phyloP scores from a whole-genome alignment of 2,113 vertebrate species.

The Ceuthmochares aereus region DNA sequence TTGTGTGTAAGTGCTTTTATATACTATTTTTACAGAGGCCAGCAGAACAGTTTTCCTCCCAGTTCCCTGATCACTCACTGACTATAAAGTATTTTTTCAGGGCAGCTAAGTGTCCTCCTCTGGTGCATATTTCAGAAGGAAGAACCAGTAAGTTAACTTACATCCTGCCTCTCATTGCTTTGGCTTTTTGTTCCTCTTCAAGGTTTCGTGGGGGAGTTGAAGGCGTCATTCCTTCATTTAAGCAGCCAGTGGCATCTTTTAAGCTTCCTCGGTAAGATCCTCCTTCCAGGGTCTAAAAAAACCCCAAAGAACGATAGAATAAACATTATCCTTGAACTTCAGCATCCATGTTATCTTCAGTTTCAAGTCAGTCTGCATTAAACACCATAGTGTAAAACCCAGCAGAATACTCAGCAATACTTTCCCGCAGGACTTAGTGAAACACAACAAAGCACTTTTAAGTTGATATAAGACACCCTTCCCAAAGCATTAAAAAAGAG shows the following conservation, averaged over 20 bases:
- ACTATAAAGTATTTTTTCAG: background rate
- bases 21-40: background rate
- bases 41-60: background rate
- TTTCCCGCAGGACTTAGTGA: background rate
- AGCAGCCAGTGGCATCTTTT: constrained; percentile 79
- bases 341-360: background rate
- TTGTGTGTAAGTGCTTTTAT: background rate
- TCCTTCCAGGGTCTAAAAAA: constrained; percentile 89
- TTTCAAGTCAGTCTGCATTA: background rate
- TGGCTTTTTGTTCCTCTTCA: constrained; percentile 94
- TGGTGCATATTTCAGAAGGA: background rate
- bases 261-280: constrained; percentile 86
- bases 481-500: background rate
- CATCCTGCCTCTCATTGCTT: constrained; percentile 96
- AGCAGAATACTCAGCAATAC: background rate
- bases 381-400: background rate
- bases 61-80: background rate
- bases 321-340: background rate
- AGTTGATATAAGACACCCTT: background rate
- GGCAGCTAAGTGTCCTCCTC: background rate
- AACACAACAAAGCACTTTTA: background rate
- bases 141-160: constrained; percentile 76
- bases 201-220: constrained; percentile 86
- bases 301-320: background rate
- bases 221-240: constrained; percentile 77